Percentiles rank a stretch among this genome's conserved stretches.
phyloP scores from a whole-genome alignment of 2,113 vertebrate species.

The Melospiza melodia region DNA sequence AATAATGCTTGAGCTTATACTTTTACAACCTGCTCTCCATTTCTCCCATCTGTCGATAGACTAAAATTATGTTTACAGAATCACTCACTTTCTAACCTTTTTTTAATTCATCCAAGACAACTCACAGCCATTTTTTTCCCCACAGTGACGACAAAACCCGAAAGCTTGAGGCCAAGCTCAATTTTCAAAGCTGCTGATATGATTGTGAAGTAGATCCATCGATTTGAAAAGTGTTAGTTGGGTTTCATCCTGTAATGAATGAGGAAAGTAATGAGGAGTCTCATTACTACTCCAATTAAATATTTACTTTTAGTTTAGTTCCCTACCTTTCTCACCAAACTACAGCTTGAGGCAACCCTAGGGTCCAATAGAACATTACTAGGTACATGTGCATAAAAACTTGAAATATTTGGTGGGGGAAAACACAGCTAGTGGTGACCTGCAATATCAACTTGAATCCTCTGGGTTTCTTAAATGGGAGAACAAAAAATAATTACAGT shows the following conservation, averaged over 20 bases:
- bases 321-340: not conserved
- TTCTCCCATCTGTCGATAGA: constrained; percentile 32
- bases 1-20: constrained; percentile 57
- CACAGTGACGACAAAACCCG: not conserved
- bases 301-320: not conserved
- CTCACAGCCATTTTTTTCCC: not conserved
- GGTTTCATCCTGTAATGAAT: not conserved
- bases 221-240: not conserved
- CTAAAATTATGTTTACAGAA: constrained; percentile 44
- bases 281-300: not conserved
- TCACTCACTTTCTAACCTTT: constrained; percentile 20
- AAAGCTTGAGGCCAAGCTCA: not conserved
- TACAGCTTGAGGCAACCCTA: not conserved
- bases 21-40: constrained; percentile 54
- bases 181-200: not conserved
- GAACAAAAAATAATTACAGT: not conserved
- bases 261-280: not conserved
- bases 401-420: not conserved
- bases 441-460: not conserved
- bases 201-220: not conserved
- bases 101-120: not conserved
- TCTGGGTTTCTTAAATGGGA: not conserved
- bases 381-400: not conserved
- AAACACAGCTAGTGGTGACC: not conserved
- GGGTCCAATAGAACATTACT: not conserved